phyloP scores from a whole-genome alignment of 2,797 vertebrate species.

The Pipistrellus pygmaeus region DNA sequence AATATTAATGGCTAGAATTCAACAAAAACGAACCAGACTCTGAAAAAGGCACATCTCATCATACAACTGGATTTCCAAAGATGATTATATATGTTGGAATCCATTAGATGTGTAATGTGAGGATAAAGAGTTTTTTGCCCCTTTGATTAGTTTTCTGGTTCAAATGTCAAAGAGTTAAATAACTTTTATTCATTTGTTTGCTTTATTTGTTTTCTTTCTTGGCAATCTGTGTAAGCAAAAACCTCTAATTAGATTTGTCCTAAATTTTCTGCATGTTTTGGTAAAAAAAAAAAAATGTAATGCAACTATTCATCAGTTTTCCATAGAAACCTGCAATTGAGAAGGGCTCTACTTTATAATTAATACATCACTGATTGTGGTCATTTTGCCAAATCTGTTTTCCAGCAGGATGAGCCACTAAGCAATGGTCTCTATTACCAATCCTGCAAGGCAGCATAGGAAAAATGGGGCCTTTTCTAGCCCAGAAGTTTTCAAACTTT shows the following conservation, averaged over 20 bases:
- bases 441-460: neutral
- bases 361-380: neutral
- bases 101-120: slow-evolving; percentile 9
- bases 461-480: neutral
- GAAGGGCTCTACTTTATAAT: neutral
- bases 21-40: neutral
- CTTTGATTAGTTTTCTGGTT: slow-evolving; percentile 44
- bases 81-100: slow-evolving; percentile 21
- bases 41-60: neutral
- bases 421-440: neutral
- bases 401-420: neutral
- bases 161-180: slow-evolving; percentile 52
- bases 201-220: slow-evolving; percentile 57
- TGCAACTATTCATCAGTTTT: neutral
- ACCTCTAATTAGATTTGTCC: slow-evolving; percentile 56
- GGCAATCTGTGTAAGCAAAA: slow-evolving; percentile 5
- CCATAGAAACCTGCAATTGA: neutral
- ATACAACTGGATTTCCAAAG: neutral
- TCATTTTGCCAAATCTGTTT: neutral
- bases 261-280: slow-evolving; percentile 60
- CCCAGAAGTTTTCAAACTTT: neutral
- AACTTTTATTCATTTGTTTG: slow-evolving; percentile 51
- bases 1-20: neutral
- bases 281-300: slow-evolving; percentile 30
- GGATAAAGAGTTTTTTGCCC: neutral